Evolutionary conservation across 2,113 vertebrate genomes (phyloP).

Genomic region (Gorsachius goisagi): DNA sequence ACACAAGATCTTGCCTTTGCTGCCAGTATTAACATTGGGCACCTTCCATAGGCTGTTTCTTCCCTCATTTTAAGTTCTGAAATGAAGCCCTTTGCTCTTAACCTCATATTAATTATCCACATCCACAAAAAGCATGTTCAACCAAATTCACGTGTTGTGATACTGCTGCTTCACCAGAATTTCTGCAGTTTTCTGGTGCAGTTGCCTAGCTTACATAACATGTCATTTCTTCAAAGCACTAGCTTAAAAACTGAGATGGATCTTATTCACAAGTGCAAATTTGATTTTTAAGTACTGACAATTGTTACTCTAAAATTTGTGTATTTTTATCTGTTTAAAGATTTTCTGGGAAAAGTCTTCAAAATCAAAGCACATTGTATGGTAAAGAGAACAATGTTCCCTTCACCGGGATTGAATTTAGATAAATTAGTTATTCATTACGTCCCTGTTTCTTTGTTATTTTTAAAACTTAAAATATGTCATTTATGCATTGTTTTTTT

Average conservation of each 20-base stretch:
- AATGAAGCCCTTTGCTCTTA: not conserved
- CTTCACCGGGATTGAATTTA: not conserved
- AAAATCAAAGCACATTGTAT: not conserved
- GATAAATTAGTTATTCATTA: not conserved
- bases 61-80: not conserved
- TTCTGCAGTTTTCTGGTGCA: not conserved
- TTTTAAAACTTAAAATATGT: not conserved
- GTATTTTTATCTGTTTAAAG: not conserved
- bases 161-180: not conserved
- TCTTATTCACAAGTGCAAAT: not conserved
- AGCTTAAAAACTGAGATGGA: not conserved
- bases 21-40: not conserved
- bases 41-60: not conserved
- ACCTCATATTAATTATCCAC: not conserved
- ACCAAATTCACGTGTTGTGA: not conserved
- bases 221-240: not conserved
- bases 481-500: not conserved
- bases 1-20: not conserved
- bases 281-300: not conserved
- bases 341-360: not conserved
- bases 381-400: not conserved
- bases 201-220: fast-evolving
- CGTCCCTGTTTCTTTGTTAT: not conserved
- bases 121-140: not conserved
- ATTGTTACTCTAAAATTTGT: not conserved